These are phyloP conservation scores for Acipenser transmontanus DNA, from an alignment of 2,797 vertebrate species.

Conservation along the genomic window DNA sequence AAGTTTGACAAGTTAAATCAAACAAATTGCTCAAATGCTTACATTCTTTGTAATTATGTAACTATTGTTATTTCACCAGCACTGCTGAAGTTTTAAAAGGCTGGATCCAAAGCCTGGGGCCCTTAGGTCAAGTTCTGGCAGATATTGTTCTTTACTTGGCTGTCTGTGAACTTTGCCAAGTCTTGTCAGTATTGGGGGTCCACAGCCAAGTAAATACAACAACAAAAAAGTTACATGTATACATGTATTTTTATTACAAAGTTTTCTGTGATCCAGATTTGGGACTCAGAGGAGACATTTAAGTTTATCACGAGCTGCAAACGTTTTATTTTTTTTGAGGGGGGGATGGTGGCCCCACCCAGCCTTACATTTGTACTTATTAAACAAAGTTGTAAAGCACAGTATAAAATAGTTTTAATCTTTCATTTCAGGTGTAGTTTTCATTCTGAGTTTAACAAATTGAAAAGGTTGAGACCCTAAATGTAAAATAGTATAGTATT, in stretches of 20 bases:
- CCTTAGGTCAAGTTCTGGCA: slow-evolving; percentile 49
- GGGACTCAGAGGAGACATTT: slow-evolving; percentile 24
- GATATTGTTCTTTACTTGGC: slow-evolving; percentile 42
- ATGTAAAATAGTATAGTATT: too few relatives aligned
- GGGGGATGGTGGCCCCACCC: too few relatives aligned
- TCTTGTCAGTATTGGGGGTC: slow-evolving; percentile 43
- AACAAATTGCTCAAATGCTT: slow-evolving; percentile 66
- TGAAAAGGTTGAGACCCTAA: too few relatives aligned
- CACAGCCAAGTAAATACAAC: slow-evolving; percentile 34
- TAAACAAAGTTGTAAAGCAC: too few relatives aligned
- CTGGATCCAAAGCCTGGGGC: slow-evolving; percentile 43
- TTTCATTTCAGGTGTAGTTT: too few relatives aligned
- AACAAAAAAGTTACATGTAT: slow-evolving; percentile 31
- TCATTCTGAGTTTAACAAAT: too few relatives aligned
- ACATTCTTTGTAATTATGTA: slow-evolving; percentile 62
- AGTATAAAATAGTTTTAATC: too few relatives aligned
- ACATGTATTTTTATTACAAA: slow-evolving; percentile 24
- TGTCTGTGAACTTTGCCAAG: slow-evolving; percentile 53
- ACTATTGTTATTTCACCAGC: slow-evolving; percentile 40
- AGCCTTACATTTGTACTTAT: too few relatives aligned
- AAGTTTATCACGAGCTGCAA: too few relatives aligned
- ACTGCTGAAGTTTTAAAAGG: slow-evolving; percentile 51
- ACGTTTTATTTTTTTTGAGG: too few relatives aligned
- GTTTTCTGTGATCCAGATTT: slow-evolving; percentile 32
- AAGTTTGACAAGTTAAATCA: slow-evolving; percentile 61